Evolutionary conservation across 2,113 vertebrate genomes (phyloP).

Genomic region (Prunella himalayana): DNA sequence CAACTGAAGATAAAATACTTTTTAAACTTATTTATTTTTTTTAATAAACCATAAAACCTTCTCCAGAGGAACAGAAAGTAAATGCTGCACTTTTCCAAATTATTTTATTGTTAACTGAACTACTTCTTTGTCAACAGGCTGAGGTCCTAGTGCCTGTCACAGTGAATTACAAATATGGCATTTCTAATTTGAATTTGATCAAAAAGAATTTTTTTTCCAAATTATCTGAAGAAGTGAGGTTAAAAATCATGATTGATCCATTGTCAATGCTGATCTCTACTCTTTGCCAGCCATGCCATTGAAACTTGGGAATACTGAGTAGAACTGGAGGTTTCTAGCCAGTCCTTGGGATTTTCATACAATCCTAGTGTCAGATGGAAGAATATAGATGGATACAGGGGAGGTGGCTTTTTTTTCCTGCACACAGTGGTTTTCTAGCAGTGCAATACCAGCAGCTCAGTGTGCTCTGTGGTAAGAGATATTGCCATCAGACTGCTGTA

Average conservation of each 20-base stretch:
- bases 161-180: not conserved
- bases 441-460: not conserved
- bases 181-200: not conserved
- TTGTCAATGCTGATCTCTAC: not conserved
- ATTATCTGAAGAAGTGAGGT: not conserved
- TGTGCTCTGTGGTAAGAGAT: not conserved
- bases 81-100: not conserved
- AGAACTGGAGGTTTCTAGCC: not conserved
- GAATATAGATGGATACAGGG: not conserved
- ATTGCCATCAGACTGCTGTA: not conserved
- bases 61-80: not conserved
- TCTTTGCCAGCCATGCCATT: not conserved
- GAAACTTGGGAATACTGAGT: not conserved
- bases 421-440: not conserved
- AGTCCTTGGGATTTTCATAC: not conserved
- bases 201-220: not conserved
- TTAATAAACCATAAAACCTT: not conserved
- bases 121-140: not conserved
- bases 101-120: not conserved
- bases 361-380: not conserved
- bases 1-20: slow-evolving; percentile 16
- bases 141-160: not conserved
- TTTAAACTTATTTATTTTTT: not conserved
- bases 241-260: not conserved
- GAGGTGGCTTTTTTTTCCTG: not conserved